Base-by-base conservation (phyloP, 2,888 invertebrate species). In the Drosophila tanythrix region DNA sequence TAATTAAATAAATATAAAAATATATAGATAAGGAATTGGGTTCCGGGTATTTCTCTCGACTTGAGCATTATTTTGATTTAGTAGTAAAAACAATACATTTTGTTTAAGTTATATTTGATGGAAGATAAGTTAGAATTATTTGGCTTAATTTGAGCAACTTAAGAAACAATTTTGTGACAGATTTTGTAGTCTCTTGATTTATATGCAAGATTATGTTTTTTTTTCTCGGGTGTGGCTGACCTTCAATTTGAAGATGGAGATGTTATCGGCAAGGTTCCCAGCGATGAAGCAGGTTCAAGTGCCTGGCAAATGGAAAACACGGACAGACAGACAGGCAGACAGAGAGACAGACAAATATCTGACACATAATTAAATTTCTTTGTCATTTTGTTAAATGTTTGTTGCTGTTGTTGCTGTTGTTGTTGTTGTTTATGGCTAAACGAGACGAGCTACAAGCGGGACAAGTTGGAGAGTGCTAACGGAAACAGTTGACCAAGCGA, bases 381-480 rank as follows among this genome's bases (percentile, higher is more conserved):
- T 65, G 65, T 59, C 61, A 56, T 69, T 69, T 72, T 36, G 60
- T 79, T 51, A 78, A 51, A 57, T 72, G 31, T 56, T 21, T 35
- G 15, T 74, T 18, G 46, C 8, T 46, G 46, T 13, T 31, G 13
- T 11, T 35, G 29, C 27, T 56, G 55, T 71, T 56, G 46, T 6
- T 36, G 36, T n/a, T 46, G 25, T 35, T 64, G 59, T 69, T 79
- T 76, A 76, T 76, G 77, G 46, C 56, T 25, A 74, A 74, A 79
- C 79, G 82, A 79, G 78, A 81, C 82, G 50, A 64, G 79, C 70
- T 65, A 78, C 70, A 79, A 73, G 50, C 75, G 58, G 77, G 55
- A 69, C 81, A 80, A 80, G 74, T 81, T 81, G 78, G 25, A 79
- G 77, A 68, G 68, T 60, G 69, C 73, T 84, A 84, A 84, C 83